Evolutionary conservation across 1,140 invertebrate species (phyloP), one percentile per base, ranked within the genome.

Genomic region (Zelostemma sp.): DNA sequence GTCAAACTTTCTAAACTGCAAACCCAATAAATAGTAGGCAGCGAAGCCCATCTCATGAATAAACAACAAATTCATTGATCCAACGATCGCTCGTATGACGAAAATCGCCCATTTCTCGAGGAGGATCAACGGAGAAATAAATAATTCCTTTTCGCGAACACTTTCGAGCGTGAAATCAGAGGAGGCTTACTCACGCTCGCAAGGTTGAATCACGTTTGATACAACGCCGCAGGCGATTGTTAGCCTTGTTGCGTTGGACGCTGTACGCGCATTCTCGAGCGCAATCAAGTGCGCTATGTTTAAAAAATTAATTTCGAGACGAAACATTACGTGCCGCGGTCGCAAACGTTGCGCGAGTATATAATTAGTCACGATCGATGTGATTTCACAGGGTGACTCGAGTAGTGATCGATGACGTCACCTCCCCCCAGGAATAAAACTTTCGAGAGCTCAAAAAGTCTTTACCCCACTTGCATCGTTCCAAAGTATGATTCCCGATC

Each of bases 181-280:
- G 6, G 40, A 41, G 14, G 11, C n/a, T 15, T 41, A 1, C 14
- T 15, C 4, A n/a, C n/a, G n/a, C n/a, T n/a, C 46, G 55, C 59
- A 68, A 68, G 59, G 59, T 55, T 59, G 66, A 15, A 47, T 21
- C 33, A 55, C 46, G 63, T 69, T 69, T 64, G 54, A 68, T 64
- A n/a, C 35, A 12, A 5, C 19, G 38, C 51, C 35, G 11, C 41
- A 17, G 58, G 68, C 54, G 43, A 70, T 54, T 62, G 54, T 66
- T 66, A 54, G 48, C 58, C 62, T 70, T 47, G 58, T 47, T 56
- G 54, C 49, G 46, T 38, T 57, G 43, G 56, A 31, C 28, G 35
- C 12, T 38, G 35, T 38, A 38, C 35, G n/a, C n/a, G n/a, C n/a
- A n/a, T n/a, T n/a, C n/a, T n/a, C n/a, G n/a, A n/a, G n/a, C n/a